These are phyloP conservation scores for Graptemys geographica DNA, from an alignment of 2,797 vertebrate genomes.

Conservation along the genomic window DNA sequence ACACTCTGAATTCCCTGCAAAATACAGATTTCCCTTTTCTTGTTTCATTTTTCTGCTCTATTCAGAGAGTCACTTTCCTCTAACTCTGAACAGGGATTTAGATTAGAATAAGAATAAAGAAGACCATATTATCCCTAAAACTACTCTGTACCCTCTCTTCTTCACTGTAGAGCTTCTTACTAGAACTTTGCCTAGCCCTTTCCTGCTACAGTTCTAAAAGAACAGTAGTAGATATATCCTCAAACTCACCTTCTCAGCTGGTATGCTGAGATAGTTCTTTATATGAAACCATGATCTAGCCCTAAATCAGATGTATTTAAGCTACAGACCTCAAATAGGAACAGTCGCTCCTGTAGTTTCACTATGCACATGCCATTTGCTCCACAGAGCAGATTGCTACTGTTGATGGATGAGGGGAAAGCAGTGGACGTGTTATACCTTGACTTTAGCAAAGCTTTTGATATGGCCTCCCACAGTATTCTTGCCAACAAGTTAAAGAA, in stretches of 20 bases:
- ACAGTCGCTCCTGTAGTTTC: neutral
- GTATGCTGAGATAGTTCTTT: neutral
- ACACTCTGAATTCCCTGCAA: neutral
- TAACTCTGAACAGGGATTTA: neutral
- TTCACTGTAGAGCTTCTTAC: neutral
- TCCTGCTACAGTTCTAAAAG: neutral
- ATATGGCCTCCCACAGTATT: no score
- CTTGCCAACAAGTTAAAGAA: no score
- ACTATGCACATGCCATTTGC: neutral
- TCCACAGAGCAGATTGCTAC: neutral
- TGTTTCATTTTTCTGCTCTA: neutral
- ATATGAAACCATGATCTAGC: no score
- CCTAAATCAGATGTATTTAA: neutral
- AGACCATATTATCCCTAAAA: neutral
- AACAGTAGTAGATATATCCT: neutral
- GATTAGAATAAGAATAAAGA: neutral
- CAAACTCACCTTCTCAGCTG: neutral
- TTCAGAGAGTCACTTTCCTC: neutral
- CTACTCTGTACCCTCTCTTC: neutral
- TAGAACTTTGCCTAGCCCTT: neutral
- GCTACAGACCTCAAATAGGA: neutral
- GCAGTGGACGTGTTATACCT: no score
- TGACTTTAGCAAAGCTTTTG: no score
- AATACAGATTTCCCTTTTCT: neutral
- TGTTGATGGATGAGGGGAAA: neutral